phyloP scores from a whole-genome alignment of 2,888 invertebrate species.

The Rhopalosiphum nymphaeae region DNA sequence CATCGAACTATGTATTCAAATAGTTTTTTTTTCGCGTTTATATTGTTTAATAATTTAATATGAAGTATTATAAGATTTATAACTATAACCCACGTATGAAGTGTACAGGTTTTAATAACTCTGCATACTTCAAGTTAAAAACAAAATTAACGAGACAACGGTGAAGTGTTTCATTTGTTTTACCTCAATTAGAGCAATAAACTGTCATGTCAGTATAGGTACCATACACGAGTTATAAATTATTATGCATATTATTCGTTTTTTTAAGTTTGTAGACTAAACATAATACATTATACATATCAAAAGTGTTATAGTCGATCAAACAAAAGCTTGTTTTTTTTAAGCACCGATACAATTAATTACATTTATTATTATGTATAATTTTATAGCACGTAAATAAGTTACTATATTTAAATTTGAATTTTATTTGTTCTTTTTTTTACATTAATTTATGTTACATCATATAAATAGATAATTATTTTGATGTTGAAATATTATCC shows the following conservation, averaged over 20 bases:
- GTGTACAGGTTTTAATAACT: neutral
- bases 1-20: neutral
- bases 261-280: neutral
- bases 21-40: neutral
- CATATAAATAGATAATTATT: neutral
- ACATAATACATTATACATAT: neutral
- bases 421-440: neutral
- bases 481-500: neutral
- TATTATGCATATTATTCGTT: neutral
- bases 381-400: neutral
- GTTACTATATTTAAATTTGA: neutral
- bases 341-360: neutral
- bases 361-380: neutral
- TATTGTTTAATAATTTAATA: neutral
- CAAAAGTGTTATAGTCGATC: neutral
- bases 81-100: neutral
- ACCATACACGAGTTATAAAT: neutral
- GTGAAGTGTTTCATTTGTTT: neutral
- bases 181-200: neutral
- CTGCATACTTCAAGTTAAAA: neutral
- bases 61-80: neutral
- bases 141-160: neutral
- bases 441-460: neutral
- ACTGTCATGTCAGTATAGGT: neutral
- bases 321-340: neutral